Evolutionary conservation across 2,797 vertebrate species (phyloP).

Genomic region (Psittacula echo): DNA sequence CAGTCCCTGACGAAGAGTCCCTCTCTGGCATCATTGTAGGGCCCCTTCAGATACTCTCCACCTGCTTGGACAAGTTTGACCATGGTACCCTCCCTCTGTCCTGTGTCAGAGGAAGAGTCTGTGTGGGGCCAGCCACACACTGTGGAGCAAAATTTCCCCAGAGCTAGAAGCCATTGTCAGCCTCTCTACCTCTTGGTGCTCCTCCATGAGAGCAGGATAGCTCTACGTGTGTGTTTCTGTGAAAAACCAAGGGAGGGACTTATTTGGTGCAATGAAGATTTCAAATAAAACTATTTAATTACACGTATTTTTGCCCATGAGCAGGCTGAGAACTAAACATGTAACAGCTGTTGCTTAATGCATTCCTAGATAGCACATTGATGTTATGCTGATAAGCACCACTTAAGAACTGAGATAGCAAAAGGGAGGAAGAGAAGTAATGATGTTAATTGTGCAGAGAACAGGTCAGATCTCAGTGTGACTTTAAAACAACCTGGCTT

Average conservation of each 20-base stretch:
- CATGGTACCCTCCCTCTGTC: not conserved
- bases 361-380: conserved; percentile 45
- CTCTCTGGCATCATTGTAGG: not conserved
- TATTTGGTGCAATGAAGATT: not conserved
- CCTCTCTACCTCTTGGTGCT: not conserved
- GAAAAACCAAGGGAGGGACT: not conserved
- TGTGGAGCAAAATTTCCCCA: not conserved
- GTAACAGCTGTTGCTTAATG: conserved; percentile 33
- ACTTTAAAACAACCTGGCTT: conserved; percentile 4
- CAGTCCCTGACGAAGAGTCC: not conserved
- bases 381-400: conserved; percentile 13
- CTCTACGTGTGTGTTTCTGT: not conserved
- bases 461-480: not conserved
- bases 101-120: not conserved
- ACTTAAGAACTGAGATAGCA: not conserved
- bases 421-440: not conserved
- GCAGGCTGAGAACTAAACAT: not conserved
- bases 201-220: not conserved
- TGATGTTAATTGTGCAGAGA: not conserved
- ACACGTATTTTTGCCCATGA: not conserved
- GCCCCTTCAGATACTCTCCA: not conserved
- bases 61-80: not conserved
- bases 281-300: conserved; percentile 7
- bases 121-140: not conserved
- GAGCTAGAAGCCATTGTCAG: not conserved